These are phyloP conservation scores for Hartigia nigra DNA, from an alignment of 2,888 invertebrate genomes.

Conservation along the genomic window DNA sequence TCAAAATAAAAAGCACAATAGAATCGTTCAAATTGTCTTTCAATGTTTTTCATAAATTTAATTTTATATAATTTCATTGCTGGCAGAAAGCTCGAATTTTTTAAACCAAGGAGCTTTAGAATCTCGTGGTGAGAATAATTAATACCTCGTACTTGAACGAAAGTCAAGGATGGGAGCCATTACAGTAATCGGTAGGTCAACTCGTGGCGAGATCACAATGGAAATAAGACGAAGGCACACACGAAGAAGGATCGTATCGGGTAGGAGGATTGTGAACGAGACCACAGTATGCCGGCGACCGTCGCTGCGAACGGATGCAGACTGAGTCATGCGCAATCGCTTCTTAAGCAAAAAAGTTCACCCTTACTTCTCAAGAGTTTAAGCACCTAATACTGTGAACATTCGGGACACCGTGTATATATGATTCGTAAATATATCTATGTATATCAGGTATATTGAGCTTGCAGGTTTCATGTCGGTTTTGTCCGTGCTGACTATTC, in stretches of 20 bases:
- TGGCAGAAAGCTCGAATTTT: not conserved
- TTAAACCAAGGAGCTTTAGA: not conserved
- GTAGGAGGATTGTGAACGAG: slow-evolving; percentile 2
- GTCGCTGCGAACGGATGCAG: slow-evolving; percentile 41
- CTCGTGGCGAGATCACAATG: not conserved
- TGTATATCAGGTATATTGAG: not conserved
- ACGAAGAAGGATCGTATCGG: not conserved
- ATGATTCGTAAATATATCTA: not conserved
- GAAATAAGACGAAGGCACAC: not conserved
- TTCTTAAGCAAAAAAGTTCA: not conserved
- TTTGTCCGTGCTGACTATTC: not conserved
- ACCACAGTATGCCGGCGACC: slow-evolving; percentile 44
- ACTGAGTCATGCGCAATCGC: not conserved
- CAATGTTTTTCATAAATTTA: too few relatives aligned
- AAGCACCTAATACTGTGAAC: not conserved
- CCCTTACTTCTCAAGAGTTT: not conserved
- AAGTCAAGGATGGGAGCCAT: not conserved
- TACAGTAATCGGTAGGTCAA: not conserved
- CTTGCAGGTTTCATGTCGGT: not conserved
- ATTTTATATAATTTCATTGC: not conserved
- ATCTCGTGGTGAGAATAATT: not conserved
- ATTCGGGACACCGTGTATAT: not conserved
- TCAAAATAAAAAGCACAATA: too few relatives aligned
- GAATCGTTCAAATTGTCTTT: not conserved
- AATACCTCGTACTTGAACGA: not conserved